phyloP scores from a whole-genome alignment of 2,888 invertebrate genomes.

The Pseudococcus viburni region DNA sequence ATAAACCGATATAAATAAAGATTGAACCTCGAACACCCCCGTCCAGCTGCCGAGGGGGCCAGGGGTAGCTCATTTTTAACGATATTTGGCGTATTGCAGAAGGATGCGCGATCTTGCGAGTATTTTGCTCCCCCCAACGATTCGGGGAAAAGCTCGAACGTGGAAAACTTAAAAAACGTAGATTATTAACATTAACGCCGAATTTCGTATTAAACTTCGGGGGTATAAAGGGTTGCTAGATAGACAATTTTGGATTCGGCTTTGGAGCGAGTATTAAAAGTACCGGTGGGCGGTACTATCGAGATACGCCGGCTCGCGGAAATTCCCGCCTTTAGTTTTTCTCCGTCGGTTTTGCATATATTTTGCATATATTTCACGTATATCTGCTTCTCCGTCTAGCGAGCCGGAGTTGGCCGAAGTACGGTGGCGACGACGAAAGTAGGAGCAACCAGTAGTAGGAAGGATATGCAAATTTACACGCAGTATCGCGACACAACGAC shows the following conservation, averaged over 20 bases:
- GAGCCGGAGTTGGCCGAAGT: neutral
- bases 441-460: conserved; percentile 63
- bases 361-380: conserved; percentile 59
- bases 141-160: neutral
- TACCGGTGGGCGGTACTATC: conserved; percentile 59
- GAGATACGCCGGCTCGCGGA: conserved; percentile 64
- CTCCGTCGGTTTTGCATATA: conserved; percentile 61
- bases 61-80: neutral
- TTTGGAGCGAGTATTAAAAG: conserved; percentile 39
- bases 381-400: conserved; percentile 24
- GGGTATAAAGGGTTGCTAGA: conserved; percentile 38
- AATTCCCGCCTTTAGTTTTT: conserved; percentile 65
- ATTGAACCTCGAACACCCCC: neutral
- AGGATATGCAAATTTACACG: conserved; percentile 50
- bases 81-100: neutral
- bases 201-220: conserved; percentile 56
- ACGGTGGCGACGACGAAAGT: conserved; percentile 40
- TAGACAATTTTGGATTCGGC: conserved; percentile 5
- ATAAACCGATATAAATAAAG: conserved; percentile 4
- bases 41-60: neutral
- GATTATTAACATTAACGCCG: conserved; percentile 29
- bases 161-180: conserved; percentile 17
- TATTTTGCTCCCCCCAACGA: neutral
- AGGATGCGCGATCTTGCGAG: neutral
- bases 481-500: neutral